Percentiles rank a stretch among this genome's conserved stretches.
Conservation (phyloP, 2,113 vertebrate genomes). For the Tringa solitaria region DNA sequence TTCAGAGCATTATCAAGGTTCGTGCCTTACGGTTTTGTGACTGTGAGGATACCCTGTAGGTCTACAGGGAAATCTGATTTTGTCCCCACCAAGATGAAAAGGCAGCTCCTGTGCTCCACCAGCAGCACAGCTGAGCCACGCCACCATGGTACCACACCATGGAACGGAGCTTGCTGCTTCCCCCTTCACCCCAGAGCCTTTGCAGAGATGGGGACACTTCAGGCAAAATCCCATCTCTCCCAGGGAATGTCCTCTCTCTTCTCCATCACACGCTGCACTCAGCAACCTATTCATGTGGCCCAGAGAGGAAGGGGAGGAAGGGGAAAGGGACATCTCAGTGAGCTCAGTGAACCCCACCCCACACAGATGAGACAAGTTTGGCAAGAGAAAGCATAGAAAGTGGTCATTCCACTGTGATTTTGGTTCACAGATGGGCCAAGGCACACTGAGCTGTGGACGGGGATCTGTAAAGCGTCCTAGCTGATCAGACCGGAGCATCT, state of each 20-base stretch:
- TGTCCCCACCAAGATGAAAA: not conserved
- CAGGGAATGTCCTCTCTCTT: not conserved
- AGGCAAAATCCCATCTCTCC: not conserved
- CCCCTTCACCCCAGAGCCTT: not conserved
- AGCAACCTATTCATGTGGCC: not conserved
- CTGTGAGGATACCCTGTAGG: rapidly evolving
- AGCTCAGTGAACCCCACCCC: not conserved
- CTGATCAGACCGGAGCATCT: not conserved
- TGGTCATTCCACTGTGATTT: not conserved
- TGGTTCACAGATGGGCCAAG: rapidly evolving
- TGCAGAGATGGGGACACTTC: not conserved
- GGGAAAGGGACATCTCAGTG: not conserved
- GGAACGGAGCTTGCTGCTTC: not conserved
- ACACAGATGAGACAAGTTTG: not conserved
- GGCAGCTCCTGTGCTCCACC: not conserved
- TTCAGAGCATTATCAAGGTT: not conserved
- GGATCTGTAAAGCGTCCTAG: not conserved
- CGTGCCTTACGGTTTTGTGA: not conserved
- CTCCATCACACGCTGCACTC: not conserved
- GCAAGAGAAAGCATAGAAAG: not conserved
- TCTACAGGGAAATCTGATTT: not conserved
- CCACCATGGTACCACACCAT: rapidly evolving
- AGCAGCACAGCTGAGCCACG: not conserved
- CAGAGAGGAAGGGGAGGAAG: not conserved
- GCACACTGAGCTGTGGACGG: not conserved